Percentiles rank a stretch among this genome's conserved stretches.
These are phyloP conservation scores for Xiphias gladius DNA, from an alignment of 2,113 vertebrate species.

Conservation along the genomic window DNA sequence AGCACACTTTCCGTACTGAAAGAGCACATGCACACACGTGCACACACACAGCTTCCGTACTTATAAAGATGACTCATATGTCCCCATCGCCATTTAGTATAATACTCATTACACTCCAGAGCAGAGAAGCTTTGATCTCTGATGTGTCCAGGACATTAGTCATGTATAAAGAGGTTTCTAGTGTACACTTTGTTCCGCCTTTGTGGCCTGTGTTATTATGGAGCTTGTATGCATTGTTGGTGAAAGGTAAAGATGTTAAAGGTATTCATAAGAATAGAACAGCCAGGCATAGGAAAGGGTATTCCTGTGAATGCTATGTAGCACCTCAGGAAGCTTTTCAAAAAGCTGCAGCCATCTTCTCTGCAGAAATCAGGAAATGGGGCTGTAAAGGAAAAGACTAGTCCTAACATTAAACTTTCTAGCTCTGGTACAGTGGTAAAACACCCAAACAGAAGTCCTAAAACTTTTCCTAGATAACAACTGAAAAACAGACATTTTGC, in stretches of 20 bases:
- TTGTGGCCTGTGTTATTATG: background rate
- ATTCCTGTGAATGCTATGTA: background rate
- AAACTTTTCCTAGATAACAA: background rate
- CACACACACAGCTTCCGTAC: constrained; percentile 2
- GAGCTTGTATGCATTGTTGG: background rate
- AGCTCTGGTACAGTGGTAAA: background rate
- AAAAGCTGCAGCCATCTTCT: constrained; percentile 35
- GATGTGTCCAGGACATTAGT: background rate
- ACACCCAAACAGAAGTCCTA: background rate
- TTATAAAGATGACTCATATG: constrained; percentile 26
- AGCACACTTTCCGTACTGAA: background rate
- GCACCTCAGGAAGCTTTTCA: background rate
- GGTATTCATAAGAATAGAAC: background rate
- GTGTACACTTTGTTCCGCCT: background rate
- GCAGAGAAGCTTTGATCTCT: background rate
- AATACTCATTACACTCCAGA: no score
- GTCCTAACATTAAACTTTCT: background rate
- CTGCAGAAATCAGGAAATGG: constrained; percentile 34
- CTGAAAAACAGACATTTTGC: background rate
- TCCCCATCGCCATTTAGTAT: background rate
- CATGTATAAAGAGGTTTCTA: background rate
- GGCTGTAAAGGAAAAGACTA: background rate
- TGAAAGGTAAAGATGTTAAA: background rate
- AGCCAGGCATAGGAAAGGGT: background rate
- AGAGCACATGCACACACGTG: no score